Conservation (phyloP, 2,797 vertebrate genomes). For the Schizopygopsis malacanthus region DNA sequence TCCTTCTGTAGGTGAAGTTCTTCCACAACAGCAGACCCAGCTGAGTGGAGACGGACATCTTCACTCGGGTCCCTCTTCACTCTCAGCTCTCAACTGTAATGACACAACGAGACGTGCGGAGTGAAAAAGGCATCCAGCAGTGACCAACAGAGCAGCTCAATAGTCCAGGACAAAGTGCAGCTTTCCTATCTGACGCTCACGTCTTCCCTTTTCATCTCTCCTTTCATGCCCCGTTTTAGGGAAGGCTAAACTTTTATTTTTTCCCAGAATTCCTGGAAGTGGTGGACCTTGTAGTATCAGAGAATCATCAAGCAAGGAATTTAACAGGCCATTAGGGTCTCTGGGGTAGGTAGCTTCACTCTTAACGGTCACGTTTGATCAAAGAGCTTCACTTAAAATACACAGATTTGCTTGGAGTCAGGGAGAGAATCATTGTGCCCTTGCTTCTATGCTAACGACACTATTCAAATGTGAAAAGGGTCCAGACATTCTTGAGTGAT, state of each 20-base stretch:
- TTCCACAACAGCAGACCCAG: conserved; percentile 95
- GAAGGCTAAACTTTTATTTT: conserved; percentile 24
- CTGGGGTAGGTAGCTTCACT: conserved; percentile 46
- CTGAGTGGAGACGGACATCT: conserved; percentile 90
- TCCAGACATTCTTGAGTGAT: conserved; percentile 44
- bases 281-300: conserved; percentile 36
- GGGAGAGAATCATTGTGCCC: conserved; percentile 7
- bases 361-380: conserved; percentile 47
- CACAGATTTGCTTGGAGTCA: conserved; percentile 24
- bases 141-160: conserved; percentile 69
- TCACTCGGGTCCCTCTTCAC: conserved; percentile 65
- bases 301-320: conserved; percentile 39
- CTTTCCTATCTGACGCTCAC: conserved; percentile 57
- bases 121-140: conserved; percentile 52
- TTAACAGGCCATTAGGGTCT: conserved; percentile 40
- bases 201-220: conserved; percentile 39
- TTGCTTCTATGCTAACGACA: conserved; percentile 42
- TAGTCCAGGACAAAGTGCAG: conserved; percentile 74
- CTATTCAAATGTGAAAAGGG: conserved; percentile 34
- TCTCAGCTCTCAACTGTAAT: conserved; percentile 63
- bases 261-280: conserved; percentile 53
- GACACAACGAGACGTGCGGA: conserved; percentile 44
- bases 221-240: conserved; percentile 27
- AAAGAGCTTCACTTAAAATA: conserved; percentile 45
- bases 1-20: conserved; percentile 91